Base-by-base conservation (phyloP, 2,888 invertebrate species). In the Nemotelus pantherinus region DNA sequence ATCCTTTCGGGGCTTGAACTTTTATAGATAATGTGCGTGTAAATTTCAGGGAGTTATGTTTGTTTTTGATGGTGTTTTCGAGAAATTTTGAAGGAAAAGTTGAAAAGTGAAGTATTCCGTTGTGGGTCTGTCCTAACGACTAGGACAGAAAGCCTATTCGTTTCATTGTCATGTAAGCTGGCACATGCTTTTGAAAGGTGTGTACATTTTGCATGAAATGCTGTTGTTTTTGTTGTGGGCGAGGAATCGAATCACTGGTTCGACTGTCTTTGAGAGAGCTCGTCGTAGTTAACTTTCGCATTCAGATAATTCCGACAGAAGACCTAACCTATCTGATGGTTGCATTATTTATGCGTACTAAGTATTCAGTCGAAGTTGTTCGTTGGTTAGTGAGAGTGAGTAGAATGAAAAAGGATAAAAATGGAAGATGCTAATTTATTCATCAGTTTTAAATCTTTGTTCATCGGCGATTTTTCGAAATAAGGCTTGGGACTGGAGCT, bases 11-110 rank as follows among this genome's bases (percentile, higher is more conserved):
- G 55, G 41, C n/a, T 63, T 63, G 10, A 55, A 70, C 70, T 70
- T 53, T 55, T 55, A 55, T 43, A 53, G 55, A 70, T 70, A 55
- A 70, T 70, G 70, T 70, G 70, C 70, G 70, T 70, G 70, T 70
- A 70, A 70, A 70, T 70, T 70, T 70, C 70, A 70, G 41, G 55
- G 25, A 70, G 70, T 70, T 70, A 70, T 70, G 70, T 70, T 70
- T 70, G 70, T 55, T 43, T 70, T 70, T 53, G 43, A 67, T 65
- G 53, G 53, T 50, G 47, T 70, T 70, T 70, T 55, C 70, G 41
- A 10, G 60, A 47, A 43, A 53, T n/a, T 68, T 68, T 70, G 55
- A 53, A 45, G 41, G 53, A 68, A 70, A 67, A 25, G 41, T 63
- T 25, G 63, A 63, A 57, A 63, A 63, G 63, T 63, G 63, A 63